Base-by-base conservation (phyloP, 2,888 invertebrate genomes). In the Lasioglossum calceatum region DNA sequence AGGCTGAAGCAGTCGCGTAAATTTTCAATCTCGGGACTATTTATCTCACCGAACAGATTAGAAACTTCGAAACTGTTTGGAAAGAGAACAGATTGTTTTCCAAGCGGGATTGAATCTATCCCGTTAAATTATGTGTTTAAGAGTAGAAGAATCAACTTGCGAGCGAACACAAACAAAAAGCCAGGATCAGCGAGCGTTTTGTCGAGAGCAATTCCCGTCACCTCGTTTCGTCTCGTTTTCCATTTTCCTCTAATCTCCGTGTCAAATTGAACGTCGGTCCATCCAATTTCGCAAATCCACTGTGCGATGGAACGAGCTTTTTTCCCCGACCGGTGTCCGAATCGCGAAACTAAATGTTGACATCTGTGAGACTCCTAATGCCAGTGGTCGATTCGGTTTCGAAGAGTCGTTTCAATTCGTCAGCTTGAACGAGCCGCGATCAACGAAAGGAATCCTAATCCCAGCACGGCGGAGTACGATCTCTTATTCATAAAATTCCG, bases 401-500 rank as follows among this genome's bases (percentile, higher is more conserved):
- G 32, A 32, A 32, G 32, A 64, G 64, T 36, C 64, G 64, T 36
- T 39, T n/a, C 36, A 14, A 16, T 42, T 42, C 39, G 7, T 42
- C 71, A 5, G 42, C 7, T 27, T 61, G 50, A 76, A 76, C 44
- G 72, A 39, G 27, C n/a, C 72, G 61, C 32, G n/a, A n/a, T 16
- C 61, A 58, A 8, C 44, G 58, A 27, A 77, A 50, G n/a, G 36
- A 23, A 12, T 32, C 47, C 74, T 14, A 74, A 61, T 42, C 50
- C 16, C 23, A 54, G 19, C 23, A 72, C 32, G 27, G 14, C 14
- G 19, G 27, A 77, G 77, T 70, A 23, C 77, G 80, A 80, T 70
- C 70, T n/a, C 50, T 79, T 44, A n/a, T 42, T 79, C 76, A 58
- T 77, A 67, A 81, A 85, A 78, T 78, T 81, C 64, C 71, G 54